Conservation (phyloP, 2,113 vertebrate genomes). For the Laticauda colubrina region DNA sequence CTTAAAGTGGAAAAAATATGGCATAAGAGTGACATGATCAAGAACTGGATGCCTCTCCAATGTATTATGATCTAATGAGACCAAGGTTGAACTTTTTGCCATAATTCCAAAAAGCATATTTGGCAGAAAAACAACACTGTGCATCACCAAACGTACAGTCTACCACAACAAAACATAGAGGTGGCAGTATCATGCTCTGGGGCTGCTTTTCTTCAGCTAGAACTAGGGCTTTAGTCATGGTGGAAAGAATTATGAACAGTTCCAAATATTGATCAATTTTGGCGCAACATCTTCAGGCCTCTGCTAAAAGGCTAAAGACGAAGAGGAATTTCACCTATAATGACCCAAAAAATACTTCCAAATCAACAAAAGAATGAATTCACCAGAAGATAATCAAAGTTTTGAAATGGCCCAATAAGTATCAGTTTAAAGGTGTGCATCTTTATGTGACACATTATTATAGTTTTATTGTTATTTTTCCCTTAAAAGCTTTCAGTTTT, state of each 20-base stretch:
- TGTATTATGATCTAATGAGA: background rate
- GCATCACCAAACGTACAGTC: background rate
- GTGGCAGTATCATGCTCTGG: background rate
- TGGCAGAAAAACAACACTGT: background rate
- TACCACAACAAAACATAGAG: background rate
- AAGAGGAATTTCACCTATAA: background rate
- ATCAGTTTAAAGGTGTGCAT: background rate
- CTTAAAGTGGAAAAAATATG: background rate
- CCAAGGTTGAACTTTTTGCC: background rate
- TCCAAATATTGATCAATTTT: background rate
- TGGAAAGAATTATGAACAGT: background rate
- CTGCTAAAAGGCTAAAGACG: background rate
- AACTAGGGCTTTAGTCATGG: background rate
- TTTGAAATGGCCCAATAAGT: background rate
- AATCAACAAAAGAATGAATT: background rate
- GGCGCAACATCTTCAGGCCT: background rate
- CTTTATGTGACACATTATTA: background rate
- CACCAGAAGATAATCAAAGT: background rate
- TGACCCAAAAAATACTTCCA: background rate
- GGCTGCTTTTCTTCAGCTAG: background rate
- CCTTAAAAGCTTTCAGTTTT: background rate
- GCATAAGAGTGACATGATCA: background rate
- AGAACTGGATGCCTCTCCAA: background rate
- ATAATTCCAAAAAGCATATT: background rate
- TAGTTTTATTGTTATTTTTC: background rate